phyloP scores from a whole-genome alignment of 1,140 invertebrate genomes.

The Belonocnema kinseyi region DNA sequence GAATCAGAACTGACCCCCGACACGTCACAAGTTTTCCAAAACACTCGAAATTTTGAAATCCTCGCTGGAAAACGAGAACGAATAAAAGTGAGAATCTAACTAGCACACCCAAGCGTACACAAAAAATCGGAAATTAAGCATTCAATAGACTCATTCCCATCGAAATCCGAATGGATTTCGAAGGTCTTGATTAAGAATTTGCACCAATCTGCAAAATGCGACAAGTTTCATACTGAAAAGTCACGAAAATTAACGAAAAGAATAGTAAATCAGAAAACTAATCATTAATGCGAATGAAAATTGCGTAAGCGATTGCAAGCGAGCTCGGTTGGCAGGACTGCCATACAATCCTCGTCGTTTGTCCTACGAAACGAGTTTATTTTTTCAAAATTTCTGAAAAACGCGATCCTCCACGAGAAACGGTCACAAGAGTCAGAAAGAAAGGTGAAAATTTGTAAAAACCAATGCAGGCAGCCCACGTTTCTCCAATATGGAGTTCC shows the following conservation, averaged over 20 bases:
- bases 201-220: neutral
- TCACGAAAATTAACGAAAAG: constrained; percentile 15
- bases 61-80: neutral
- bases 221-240: neutral
- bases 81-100: neutral
- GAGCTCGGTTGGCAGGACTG: constrained; percentile 23
- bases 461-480: constrained; percentile 26
- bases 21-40: neutral
- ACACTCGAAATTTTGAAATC: neutral
- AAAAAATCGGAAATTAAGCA: constrained; percentile 19
- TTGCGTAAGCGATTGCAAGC: constrained; percentile 24
- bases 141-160: neutral
- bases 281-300: constrained; percentile 4
- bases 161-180: neutral
- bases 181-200: neutral
- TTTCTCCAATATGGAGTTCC: constrained; percentile 29
- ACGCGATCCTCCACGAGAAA: neutral
- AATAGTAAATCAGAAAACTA: constrained; percentile 12
- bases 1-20: neutral
- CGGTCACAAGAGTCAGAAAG: neutral
- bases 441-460: constrained; percentile 5
- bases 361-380: constrained; percentile 14
- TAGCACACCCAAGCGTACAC: constrained; percentile 18
- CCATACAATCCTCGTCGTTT: neutral
- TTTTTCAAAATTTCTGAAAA: neutral